These are phyloP conservation scores for Neomorphus geoffroyi DNA, from an alignment of 2,797 vertebrate genomes.

Conservation along the genomic window DNA sequence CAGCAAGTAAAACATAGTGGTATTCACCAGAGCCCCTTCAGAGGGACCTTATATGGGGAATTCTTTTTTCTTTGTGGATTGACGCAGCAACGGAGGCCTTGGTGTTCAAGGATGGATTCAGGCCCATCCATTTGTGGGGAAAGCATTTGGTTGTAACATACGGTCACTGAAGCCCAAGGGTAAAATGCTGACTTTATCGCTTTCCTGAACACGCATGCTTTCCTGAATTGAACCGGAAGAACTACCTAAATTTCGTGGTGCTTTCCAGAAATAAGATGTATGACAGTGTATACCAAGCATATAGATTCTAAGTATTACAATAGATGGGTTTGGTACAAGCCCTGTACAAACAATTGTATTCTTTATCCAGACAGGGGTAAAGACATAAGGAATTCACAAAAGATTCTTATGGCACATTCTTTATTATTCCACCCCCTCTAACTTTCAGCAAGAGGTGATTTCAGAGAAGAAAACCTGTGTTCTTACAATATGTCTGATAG, in stretches of 20 bases:
- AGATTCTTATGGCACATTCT: background rate
- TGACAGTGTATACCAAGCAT: background rate
- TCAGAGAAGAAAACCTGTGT: background rate
- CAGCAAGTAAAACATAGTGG: background rate
- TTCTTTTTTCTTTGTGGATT: background rate
- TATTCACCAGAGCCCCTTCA: background rate
- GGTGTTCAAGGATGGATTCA: background rate
- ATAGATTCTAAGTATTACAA: background rate
- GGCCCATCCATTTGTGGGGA: background rate
- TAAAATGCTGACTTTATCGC: background rate
- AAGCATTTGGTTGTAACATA: background rate
- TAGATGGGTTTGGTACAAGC: background rate
- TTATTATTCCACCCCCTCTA: background rate
- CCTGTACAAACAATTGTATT: background rate
- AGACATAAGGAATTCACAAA: background rate
- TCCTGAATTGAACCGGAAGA: background rate
- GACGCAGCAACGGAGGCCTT: background rate
- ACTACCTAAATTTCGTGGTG: background rate
- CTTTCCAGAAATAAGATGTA: background rate
- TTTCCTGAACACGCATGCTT: background rate
- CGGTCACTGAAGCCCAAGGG: background rate
- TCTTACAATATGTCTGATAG: background rate
- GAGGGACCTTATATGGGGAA: fast-evolving
- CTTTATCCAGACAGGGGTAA: background rate
- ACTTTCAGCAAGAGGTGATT: background rate